A percentile compares a stretch with the other conserved stretches of the same genome.
Conservation (phyloP, 1,140 invertebrate species). For the Bactericera cockerelli region DNA sequence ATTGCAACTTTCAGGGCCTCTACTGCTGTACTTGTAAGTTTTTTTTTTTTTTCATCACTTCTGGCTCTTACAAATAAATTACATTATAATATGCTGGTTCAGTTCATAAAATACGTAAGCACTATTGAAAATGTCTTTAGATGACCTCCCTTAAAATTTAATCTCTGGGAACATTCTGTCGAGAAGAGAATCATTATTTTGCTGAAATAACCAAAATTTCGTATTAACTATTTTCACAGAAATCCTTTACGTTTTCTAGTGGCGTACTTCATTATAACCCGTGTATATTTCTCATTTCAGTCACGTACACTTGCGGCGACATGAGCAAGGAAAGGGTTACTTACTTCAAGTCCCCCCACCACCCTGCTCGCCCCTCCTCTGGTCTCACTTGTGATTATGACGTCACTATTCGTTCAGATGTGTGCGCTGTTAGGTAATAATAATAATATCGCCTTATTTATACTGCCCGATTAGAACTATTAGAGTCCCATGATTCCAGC, state of each 20-base stretch:
- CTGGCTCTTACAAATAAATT: too few relatives aligned
- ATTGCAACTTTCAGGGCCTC: constrained; percentile 10
- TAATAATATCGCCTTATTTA: too few relatives aligned
- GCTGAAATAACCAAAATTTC: not conserved
- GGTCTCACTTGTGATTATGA: constrained; percentile 29
- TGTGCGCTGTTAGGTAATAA: constrained; percentile 28
- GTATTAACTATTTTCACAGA: not conserved
- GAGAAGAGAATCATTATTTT: not conserved
- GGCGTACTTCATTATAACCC: too few relatives aligned
- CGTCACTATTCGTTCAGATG: constrained; percentile 24
- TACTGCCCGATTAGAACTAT: too few relatives aligned
- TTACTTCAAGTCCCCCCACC: constrained; percentile 27
- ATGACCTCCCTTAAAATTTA: not conserved
- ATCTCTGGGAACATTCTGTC: not conserved
- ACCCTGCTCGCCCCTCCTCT: constrained; percentile 23
- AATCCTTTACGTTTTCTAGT: too few relatives aligned
- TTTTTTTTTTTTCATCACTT: too few relatives aligned
- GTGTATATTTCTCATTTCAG: constrained; percentile 21
- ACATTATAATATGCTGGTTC: too few relatives aligned
- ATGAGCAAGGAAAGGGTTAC: constrained; percentile 23
- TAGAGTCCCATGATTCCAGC: too few relatives aligned
- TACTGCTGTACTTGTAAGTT: constrained; percentile 18
- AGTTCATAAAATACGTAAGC: too few relatives aligned
- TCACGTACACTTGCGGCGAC: constrained; percentile 27
- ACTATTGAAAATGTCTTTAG: not conserved